Conservation (phyloP, 2,888 invertebrate genomes). For the Physocephala rufipes region DNA sequence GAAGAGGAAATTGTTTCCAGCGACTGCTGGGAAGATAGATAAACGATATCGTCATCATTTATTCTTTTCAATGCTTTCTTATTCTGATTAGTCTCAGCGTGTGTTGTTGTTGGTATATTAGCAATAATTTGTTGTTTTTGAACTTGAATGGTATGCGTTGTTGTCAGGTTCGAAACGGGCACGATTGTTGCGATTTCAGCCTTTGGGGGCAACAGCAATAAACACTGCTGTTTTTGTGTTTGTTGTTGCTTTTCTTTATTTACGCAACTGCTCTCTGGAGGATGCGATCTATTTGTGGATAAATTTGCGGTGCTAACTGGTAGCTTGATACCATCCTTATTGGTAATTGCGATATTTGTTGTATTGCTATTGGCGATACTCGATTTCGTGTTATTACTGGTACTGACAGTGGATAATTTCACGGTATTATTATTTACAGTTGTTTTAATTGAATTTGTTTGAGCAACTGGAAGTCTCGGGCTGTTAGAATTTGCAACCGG, state of each 20-base stretch:
- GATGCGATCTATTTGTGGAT: neutral
- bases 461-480: neutral
- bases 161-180: neutral
- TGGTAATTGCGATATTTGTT: neutral
- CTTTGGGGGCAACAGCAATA: neutral
- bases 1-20: neutral
- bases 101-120: neutral
- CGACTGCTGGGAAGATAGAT: neutral
- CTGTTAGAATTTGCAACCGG: neutral
- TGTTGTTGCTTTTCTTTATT: neutral
- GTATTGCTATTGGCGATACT: neutral
- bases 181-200: neutral
- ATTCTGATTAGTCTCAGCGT: slow-evolving; percentile 17
- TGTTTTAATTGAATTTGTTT: neutral
- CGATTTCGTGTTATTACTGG: neutral
- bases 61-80: neutral
- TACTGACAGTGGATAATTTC: neutral
- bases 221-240: neutral
- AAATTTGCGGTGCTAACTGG: neutral
- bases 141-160: neutral
- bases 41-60: neutral
- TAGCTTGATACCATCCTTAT: neutral
- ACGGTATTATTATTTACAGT: neutral
- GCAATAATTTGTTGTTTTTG: neutral
- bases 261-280: no score